Evolutionary conservation across 2,888 invertebrate genomes (phyloP).

Genomic region (Clostera curtula): DNA sequence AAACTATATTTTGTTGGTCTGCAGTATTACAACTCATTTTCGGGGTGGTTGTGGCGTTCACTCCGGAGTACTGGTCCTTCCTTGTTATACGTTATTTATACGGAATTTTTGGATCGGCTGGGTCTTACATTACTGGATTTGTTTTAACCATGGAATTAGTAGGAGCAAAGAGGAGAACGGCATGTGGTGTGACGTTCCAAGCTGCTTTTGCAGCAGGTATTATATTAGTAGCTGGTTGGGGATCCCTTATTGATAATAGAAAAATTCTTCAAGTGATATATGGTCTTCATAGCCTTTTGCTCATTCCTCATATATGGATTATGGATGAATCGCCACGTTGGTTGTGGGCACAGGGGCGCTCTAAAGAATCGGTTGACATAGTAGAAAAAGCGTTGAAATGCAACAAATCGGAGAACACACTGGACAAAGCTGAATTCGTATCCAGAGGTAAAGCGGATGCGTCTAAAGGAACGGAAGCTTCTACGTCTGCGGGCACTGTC

Average conservation of each 20-base stretch:
- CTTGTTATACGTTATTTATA: conserved; percentile 80
- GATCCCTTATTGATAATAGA: conserved; percentile 82
- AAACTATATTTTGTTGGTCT: conserved; percentile 87
- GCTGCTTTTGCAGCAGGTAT: conserved; percentile 86
- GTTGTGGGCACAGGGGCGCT: conserved; percentile 89
- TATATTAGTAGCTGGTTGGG: conserved; percentile 90
- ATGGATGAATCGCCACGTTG: conserved; percentile 93
- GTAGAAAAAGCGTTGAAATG: conserved; percentile 84
- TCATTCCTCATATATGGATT: conserved; percentile 89
- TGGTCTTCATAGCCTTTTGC: conserved; percentile 82
- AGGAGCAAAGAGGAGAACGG: conserved; percentile 84
- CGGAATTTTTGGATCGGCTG: conserved; percentile 89
- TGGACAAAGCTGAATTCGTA: conserved; percentile 80
- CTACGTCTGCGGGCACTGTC: conserved; percentile 74
- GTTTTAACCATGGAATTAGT: conserved; percentile 88
- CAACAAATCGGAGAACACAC: conserved; percentile 77
- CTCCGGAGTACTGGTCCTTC: conserved; percentile 85
- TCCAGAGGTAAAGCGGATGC: conserved; percentile 74
- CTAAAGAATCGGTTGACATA: conserved; percentile 82
- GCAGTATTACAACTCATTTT: conserved; percentile 82
- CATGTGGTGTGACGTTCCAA: conserved; percentile 87
- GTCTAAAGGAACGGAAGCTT: conserved; percentile 43
- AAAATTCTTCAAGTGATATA: conserved; percentile 85
- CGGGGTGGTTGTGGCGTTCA: conserved; percentile 83
- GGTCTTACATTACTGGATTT: conserved; percentile 81